phyloP scores from a whole-genome alignment of 2,113 vertebrate genomes.

The Larimichthys crocea region DNA sequence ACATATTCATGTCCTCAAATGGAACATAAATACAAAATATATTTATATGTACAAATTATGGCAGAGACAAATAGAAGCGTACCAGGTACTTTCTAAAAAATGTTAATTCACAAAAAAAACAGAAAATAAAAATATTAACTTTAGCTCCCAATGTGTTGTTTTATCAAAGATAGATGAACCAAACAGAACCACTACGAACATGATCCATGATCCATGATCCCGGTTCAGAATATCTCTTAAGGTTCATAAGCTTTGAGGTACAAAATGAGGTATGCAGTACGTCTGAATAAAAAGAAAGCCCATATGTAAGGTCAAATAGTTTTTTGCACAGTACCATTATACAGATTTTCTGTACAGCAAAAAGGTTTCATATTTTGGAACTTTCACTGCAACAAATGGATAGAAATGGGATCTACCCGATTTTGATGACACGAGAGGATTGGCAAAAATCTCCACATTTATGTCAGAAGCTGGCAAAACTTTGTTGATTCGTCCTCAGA shows the following conservation, averaged over 20 bases:
- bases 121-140: conserved; percentile 39
- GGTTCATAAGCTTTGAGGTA: conserved; percentile 59
- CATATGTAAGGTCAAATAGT: conserved; percentile 18
- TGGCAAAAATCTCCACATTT: conserved; percentile 14
- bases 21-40: conserved; percentile 86
- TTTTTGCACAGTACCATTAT: conserved; percentile 21
- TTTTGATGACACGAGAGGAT: conserved; percentile 12
- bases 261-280: conserved; percentile 68
- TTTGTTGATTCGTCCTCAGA: conserved; percentile 7
- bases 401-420: conserved; percentile 2
- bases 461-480: conserved; percentile 14
- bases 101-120: conserved; percentile 66
- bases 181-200: conserved; percentile 11
- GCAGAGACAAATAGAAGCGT: conserved; percentile 76
- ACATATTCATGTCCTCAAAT: conserved; percentile 70
- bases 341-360: conserved; percentile 25
- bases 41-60: conserved; percentile 80
- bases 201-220: conserved; percentile 20
- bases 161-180: conserved; percentile 55
- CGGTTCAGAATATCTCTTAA: conserved; percentile 19
- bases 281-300: conserved; percentile 51
- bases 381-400: conserved; percentile 7
- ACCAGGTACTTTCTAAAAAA: conserved; percentile 56
- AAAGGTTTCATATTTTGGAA: conserved; percentile 3
- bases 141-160: conserved; percentile 60